A percentile compares a stretch with the other conserved stretches of the same genome.
phyloP scores from a whole-genome alignment of 2,797 vertebrate species.

The Sebastes diploproa region DNA sequence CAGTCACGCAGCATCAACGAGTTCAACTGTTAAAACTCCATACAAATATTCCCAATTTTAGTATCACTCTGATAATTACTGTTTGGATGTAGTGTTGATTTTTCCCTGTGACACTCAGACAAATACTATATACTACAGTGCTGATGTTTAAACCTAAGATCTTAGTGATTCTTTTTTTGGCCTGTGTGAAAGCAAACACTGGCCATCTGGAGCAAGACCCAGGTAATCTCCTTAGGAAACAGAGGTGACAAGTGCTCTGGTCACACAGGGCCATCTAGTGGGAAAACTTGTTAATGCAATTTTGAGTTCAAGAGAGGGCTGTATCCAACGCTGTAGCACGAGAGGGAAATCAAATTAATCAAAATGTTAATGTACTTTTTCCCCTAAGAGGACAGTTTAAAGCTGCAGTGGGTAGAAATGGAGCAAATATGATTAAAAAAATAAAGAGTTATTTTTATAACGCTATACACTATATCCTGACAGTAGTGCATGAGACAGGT shows the following conservation, averaged over 20 bases:
- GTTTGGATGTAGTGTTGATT: background rate
- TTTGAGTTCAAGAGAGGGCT: background rate
- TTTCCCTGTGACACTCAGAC: background rate
- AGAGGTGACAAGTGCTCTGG: background rate
- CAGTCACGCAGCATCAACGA: background rate
- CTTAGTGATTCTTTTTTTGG: background rate
- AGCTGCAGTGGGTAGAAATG: too few species aligned
- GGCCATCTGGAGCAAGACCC: background rate
- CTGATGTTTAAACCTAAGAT: background rate
- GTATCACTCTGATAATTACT: background rate
- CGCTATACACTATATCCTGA: too few species aligned
- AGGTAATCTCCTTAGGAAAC: background rate
- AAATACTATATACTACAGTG: background rate
- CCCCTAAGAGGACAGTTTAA: background rate
- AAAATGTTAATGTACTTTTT: background rate
- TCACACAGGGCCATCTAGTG: slow-evolving; percentile 60
- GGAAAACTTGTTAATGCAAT: background rate
- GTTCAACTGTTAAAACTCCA: background rate
- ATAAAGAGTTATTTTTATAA: too few species aligned
- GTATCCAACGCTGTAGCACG: background rate
- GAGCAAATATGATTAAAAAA: too few species aligned
- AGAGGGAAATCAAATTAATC: background rate
- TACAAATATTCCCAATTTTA: background rate
- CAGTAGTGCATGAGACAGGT: too few species aligned
- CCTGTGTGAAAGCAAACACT: background rate